Percentiles rank a stretch among this genome's conserved stretches.
Conservation (phyloP, 2,113 vertebrate genomes). For the Antennarius striatus region DNA sequence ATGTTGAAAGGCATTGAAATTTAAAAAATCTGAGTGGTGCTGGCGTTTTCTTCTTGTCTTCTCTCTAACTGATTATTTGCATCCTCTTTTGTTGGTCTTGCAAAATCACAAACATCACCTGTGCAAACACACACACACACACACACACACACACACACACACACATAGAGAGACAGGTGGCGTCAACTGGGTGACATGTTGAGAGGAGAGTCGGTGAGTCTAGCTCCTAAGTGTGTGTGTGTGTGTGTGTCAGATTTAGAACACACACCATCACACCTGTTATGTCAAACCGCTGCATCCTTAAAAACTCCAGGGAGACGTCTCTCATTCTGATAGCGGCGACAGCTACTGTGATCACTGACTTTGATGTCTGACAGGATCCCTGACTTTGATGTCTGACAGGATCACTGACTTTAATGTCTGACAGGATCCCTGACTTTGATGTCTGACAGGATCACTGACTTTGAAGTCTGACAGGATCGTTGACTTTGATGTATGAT, state of each 20-base stretch:
- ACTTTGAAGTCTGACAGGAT: too few species aligned
- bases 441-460: not conserved
- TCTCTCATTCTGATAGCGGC: constrained; percentile 21
- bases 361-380: constrained; percentile 11
- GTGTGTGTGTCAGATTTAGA: constrained; percentile 43
- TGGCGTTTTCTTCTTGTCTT: too few species aligned
- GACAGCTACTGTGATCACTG: constrained; percentile 17
- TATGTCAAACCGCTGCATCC: constrained; percentile 30
- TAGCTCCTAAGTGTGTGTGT: constrained; percentile 30
- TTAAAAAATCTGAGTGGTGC: too few species aligned
- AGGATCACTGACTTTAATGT: too few species aligned
- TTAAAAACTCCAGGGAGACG: not conserved
- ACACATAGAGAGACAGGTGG: constrained; percentile 47
- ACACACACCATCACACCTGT: constrained; percentile 38
- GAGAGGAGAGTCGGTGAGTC: constrained; percentile 50
- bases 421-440: constrained; percentile 12
- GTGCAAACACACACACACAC: constrained; percentile 40
- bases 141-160: not conserved
- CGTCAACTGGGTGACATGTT: constrained; percentile 44
- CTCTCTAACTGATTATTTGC: constrained; percentile 18
- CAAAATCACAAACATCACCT: constrained; percentile 40
- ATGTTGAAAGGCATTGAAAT: too few species aligned
- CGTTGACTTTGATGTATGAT: too few species aligned
- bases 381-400: too few species aligned
- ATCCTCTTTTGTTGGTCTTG: too few species aligned